phyloP scores from a whole-genome alignment of 1,140 invertebrate genomes.

The Sitodiplosis mosellana region DNA sequence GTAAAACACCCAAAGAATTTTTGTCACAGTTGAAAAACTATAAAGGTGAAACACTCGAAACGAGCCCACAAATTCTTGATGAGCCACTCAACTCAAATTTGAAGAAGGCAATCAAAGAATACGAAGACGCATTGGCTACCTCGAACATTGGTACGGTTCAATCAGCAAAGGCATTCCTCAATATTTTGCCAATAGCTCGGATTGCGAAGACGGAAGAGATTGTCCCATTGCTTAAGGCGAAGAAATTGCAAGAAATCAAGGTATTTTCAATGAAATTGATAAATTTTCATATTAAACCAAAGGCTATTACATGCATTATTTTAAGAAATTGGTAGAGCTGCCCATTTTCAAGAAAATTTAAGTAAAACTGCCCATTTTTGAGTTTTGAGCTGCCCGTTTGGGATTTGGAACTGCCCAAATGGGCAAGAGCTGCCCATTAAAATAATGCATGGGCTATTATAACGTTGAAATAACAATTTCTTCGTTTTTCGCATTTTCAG shows the following conservation, averaged over 20 bases:
- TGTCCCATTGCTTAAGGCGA: conserved; percentile 33
- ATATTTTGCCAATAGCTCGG: conserved; percentile 37
- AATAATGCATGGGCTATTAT: not conserved
- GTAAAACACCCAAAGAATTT: not conserved
- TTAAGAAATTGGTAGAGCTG: not conserved
- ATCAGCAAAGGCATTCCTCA: conserved; percentile 40
- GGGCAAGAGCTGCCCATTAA: not conserved
- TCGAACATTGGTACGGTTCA: conserved; percentile 38
- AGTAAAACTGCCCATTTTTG: no score
- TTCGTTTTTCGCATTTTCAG: conserved; percentile 20
- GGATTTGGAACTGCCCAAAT: no score
- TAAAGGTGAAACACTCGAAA: not conserved
- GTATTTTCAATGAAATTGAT: conserved; percentile 19
- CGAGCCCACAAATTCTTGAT: not conserved
- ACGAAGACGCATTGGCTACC: conserved; percentile 28
- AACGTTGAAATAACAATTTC: conserved; percentile 8
- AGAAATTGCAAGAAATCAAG: conserved; percentile 31
- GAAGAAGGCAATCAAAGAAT: conserved; percentile 29
- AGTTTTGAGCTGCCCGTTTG: no score
- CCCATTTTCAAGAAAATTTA: no score
- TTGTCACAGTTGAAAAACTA: not conserved
- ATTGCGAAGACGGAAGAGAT: conserved; percentile 37
- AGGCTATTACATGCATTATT: not conserved
- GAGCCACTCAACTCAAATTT: not conserved
- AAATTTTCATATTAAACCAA: not conserved